These are phyloP conservation scores for Ommatoiulus sabulosus DNA, from an alignment of 2,888 invertebrate genomes.

Conservation along the genomic window DNA sequence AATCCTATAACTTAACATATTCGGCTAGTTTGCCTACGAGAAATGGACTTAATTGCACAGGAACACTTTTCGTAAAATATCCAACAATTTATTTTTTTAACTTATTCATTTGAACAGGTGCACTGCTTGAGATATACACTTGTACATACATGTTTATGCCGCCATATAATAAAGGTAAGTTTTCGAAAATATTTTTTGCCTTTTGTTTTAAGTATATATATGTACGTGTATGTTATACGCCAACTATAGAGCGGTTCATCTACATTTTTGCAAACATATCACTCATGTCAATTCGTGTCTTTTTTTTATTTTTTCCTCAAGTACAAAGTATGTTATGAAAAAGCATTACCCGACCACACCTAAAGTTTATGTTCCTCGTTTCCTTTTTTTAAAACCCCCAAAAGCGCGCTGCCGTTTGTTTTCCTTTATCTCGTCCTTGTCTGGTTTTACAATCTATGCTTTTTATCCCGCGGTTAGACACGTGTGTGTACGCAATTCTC, in stretches of 20 bases:
- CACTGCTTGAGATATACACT: too few relatives aligned
- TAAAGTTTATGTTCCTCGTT: slow-evolving; percentile 25
- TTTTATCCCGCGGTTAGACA: slow-evolving; percentile 43
- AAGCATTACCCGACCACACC: slow-evolving; percentile 23
- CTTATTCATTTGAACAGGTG: too few relatives aligned
- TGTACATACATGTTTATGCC: too few relatives aligned
- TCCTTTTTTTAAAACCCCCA: neutral
- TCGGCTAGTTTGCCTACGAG: too few relatives aligned
- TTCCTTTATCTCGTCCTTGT: slow-evolving; percentile 5
- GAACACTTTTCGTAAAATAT: too few relatives aligned
- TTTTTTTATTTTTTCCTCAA: neutral
- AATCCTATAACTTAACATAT: too few relatives aligned
- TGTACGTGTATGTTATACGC: neutral
- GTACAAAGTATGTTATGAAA: slow-evolving; percentile 28
- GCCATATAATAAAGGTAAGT: too few relatives aligned
- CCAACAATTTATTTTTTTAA: too few relatives aligned
- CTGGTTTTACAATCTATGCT: slow-evolving; percentile 15
- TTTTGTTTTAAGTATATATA: neutral
- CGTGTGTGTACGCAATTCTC: slow-evolving; percentile 37
- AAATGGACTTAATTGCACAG: too few relatives aligned
- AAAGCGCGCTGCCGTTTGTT: slow-evolving; percentile 9
- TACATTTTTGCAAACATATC: neutral
- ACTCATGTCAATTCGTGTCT: neutral
- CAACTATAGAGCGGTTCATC: neutral
- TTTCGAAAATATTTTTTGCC: too few relatives aligned